Base-by-base conservation (phyloP, 2,888 invertebrate genomes). In the Sacculina carcini region DNA sequence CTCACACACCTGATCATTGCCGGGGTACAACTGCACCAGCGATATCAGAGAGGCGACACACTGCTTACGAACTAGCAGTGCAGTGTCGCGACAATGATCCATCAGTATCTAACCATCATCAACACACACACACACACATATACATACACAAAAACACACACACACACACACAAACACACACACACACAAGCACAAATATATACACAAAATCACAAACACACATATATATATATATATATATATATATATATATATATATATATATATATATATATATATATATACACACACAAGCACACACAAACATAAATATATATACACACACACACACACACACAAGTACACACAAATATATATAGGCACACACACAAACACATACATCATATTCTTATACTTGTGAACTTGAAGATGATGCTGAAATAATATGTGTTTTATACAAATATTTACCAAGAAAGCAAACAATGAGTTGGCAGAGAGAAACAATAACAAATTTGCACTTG, bases 31-130 rank as follows among this genome's bases (percentile, higher is more conserved):
- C 26, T 64, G 56, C 42, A 75, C 58, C 19, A 75, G 60, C 23
- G 66, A 64, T 5, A 71, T 70, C 23, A 75, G 58, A 5, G 68
- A 64, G 54, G 68, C 67, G 51, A 73, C 65, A 58, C 64, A 67
- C 62, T 65, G 69, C 59, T 69, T 70, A 3, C 74, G 62, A 31
- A 9, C 31, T 31, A 12, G 7, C 7, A 31, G 31, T 31, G 31
- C 31, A 31, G 6, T 12, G 31, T 9, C 7, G 6, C 12, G 6
- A 31, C 12, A 31, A 9, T 12, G 7, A 31, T 31, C 6, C 31
- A 31, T 31, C 6, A 9, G 12, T 31, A 9, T 31, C 7, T 6
- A 31, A 31, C 31, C 6, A 6, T 9, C 31, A 31, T 12, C 6
- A 6, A 31, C 31, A 31, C 31, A 31, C 31, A 31, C 31, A 31